phyloP scores from a whole-genome alignment of 2,888 invertebrate genomes.

The Cactoblastis cactorum region DNA sequence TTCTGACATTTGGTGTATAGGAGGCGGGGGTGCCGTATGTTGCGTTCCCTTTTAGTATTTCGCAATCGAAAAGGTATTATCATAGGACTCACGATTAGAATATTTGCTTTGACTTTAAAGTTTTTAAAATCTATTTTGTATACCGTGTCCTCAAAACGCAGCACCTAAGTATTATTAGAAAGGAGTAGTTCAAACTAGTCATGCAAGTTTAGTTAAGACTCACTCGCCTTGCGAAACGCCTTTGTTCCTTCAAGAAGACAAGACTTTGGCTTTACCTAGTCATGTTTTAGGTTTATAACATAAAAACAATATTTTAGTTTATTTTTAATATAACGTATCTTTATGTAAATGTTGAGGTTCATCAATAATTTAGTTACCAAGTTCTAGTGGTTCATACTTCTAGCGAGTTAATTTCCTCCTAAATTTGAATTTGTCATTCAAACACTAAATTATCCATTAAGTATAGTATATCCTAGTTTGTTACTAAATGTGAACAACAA shows the following conservation, averaged over 20 bases:
- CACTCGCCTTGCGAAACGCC: slow-evolving; percentile 19
- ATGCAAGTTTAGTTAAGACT: slow-evolving; percentile 18
- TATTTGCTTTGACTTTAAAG: slow-evolving; percentile 18
- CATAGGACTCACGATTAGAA: slow-evolving; percentile 38
- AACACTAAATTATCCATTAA: too few species aligned
- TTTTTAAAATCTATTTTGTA: neutral
- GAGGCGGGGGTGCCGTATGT: slow-evolving; percentile 39
- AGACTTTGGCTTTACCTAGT: neutral
- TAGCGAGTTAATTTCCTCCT: too few species aligned
- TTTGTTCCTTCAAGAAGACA: slow-evolving; percentile 9
- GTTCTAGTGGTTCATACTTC: neutral
- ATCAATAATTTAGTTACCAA: neutral
- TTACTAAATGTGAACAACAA: too few species aligned
- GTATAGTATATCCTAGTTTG: too few species aligned
- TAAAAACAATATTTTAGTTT: neutral
- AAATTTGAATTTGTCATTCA: too few species aligned
- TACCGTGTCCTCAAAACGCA: slow-evolving; percentile 12
- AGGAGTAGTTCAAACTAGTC: slow-evolving; percentile 21
- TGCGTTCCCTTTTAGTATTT: slow-evolving; percentile 50
- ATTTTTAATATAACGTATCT: neutral
- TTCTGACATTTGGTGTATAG: slow-evolving; percentile 63
- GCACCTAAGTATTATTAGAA: slow-evolving; percentile 15
- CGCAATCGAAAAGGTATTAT: slow-evolving; percentile 42
- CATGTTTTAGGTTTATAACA: neutral
- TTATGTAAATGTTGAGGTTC: neutral